Conservation (phyloP, 2,888 invertebrate genomes). For the Cephus runcator region DNA sequence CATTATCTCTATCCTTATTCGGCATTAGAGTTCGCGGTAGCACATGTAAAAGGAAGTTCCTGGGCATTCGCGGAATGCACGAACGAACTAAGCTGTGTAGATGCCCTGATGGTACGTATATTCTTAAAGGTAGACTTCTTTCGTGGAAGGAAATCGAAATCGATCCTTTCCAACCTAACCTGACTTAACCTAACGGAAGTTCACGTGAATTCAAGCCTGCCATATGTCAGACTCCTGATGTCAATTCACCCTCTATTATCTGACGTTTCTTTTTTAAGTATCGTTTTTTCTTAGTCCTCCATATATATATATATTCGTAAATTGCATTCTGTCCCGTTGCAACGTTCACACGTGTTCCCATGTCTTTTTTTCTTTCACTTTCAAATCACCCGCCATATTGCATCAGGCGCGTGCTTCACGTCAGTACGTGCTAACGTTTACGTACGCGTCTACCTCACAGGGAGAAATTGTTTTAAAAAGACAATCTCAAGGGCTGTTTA, state of each 20-base stretch:
- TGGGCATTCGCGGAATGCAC: neutral
- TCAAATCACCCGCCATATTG: neutral
- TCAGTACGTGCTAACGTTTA: neutral
- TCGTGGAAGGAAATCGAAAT: neutral
- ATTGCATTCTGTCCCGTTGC: neutral
- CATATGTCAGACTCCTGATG: neutral
- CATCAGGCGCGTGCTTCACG: neutral
- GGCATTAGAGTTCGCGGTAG: neutral
- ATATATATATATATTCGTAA: neutral
- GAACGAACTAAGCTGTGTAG: neutral
- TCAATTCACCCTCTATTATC: neutral
- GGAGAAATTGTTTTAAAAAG: neutral
- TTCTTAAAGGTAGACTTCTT: neutral
- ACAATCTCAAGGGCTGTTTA: neutral
- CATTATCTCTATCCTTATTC: neutral
- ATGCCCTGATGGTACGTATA: neutral
- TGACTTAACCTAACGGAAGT: neutral
- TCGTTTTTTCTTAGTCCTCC: neutral
- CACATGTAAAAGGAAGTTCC: neutral
- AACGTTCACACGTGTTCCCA: neutral
- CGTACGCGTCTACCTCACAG: neutral
- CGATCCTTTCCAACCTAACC: neutral
- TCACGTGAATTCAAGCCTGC: neutral
- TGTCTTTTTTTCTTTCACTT: neutral
- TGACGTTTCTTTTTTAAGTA: neutral